phyloP scores from a whole-genome alignment of 2,113 vertebrate species.

The Cinclus mexicanus region DNA sequence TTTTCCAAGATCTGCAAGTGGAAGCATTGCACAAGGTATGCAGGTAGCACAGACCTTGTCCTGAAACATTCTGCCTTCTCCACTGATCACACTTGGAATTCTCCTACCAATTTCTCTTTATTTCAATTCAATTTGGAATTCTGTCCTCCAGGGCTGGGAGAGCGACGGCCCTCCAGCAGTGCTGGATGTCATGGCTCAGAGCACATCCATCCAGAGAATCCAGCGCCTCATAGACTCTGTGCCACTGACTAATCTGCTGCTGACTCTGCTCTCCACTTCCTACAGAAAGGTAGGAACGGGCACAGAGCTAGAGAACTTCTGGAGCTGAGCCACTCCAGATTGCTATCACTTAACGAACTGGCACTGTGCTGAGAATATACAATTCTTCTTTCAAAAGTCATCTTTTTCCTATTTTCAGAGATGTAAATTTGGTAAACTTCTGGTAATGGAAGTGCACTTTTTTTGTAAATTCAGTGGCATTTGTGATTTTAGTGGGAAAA shows the following conservation, averaged over 20 bases:
- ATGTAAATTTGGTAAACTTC: background rate
- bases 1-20: conserved; percentile 97
- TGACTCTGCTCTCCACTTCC: conserved; percentile 92
- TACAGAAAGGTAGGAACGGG: conserved; percentile 89
- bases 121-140: background rate
- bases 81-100: background rate
- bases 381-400: background rate
- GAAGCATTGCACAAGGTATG: conserved; percentile 92
- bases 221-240: conserved; percentile 95
- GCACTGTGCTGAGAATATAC: background rate
- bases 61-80: background rate
- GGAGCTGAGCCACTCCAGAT: background rate
- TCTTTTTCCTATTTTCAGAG: background rate
- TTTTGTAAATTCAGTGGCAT: background rate
- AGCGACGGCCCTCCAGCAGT: conserved; percentile 93
- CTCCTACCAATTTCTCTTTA: background rate
- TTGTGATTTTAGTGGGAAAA: background rate
- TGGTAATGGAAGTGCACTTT: background rate
- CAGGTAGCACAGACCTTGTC: background rate
- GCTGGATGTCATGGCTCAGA: conserved; percentile 94
- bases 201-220: conserved; percentile 95
- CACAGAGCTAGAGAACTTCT: background rate
- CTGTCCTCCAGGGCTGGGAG: conserved; percentile 83
- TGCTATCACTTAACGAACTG: background rate
- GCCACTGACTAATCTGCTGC: conserved; percentile 92